phyloP scores from a whole-genome alignment of 2,797 vertebrate genomes.

The Chromobotia macracanthus region DNA sequence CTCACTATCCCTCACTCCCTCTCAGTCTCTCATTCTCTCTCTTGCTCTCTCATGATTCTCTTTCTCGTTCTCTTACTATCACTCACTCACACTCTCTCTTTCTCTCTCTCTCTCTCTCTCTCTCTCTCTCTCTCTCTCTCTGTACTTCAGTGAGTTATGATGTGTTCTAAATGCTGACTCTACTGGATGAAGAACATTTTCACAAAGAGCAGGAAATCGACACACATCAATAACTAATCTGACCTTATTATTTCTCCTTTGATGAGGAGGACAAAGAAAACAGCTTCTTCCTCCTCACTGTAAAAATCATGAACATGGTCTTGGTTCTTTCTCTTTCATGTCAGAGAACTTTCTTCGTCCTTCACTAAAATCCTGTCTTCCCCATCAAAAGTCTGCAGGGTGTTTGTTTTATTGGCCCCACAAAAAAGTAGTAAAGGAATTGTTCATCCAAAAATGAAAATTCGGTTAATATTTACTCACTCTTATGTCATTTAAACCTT shows the following conservation, averaged over 20 bases:
- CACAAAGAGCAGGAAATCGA: constrained; percentile 26
- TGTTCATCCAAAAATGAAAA: not conserved
- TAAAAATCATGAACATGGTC: not conserved
- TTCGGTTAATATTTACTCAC: not conserved
- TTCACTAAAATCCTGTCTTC: not conserved
- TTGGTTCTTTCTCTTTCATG: not conserved
- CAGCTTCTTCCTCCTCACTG: too few species aligned
- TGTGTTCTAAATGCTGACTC: constrained; percentile 25
- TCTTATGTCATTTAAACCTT: not conserved
- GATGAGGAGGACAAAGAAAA: constrained; percentile 32
- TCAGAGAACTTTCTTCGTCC: not conserved
- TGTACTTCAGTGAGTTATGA: constrained; percentile 31
- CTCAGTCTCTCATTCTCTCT: not conserved
- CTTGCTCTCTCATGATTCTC: not conserved
- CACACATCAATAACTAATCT: constrained; percentile 47
- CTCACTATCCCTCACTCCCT: too few species aligned
- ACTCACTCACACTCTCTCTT: not conserved
- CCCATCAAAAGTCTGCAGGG: not conserved
- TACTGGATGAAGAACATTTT: constrained; percentile 35
- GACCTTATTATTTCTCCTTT: constrained; percentile 31
- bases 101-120: not conserved
- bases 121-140: not conserved
- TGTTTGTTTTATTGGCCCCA: not conserved
- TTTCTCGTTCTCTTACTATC: too few species aligned
- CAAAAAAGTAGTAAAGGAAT: not conserved